A percentile compares a stretch with the other conserved stretches of the same genome.
Evolutionary conservation across 2,797 vertebrate genomes (phyloP).

Genomic region (Aphelocoma californica): DNA sequence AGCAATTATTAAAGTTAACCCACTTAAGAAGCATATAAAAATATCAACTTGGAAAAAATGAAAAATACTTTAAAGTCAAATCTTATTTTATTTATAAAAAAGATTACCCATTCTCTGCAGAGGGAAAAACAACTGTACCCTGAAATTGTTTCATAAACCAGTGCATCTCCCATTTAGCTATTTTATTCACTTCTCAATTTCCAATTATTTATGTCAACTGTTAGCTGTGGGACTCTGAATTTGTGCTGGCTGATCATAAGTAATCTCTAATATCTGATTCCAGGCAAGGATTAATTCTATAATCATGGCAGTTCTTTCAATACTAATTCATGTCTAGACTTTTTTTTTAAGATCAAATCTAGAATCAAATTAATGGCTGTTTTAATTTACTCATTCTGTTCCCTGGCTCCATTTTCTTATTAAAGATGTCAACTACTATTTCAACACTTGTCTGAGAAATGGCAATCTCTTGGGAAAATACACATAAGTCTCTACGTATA

Average conservation of each 20-base stretch:
- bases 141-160: not conserved
- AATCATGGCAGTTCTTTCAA: not conserved
- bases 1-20: not conserved
- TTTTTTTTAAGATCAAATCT: not conserved
- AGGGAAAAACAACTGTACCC: not conserved
- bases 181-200: not conserved
- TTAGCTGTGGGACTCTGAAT: not conserved
- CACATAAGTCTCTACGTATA: not conserved
- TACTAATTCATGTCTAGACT: not conserved
- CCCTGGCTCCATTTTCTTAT: not conserved
- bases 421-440: not conserved
- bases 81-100: not conserved
- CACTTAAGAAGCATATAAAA: not conserved
- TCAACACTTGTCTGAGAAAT: not conserved
- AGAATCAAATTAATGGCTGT: not conserved
- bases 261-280: not conserved
- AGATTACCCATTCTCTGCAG: not conserved
- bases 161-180: not conserved
- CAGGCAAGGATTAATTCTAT: not conserved
- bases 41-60: not conserved
- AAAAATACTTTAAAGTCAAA: not conserved
- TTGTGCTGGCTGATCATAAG: not conserved
- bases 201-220: not conserved
- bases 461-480: not conserved
- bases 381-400: slow-evolving; percentile 10